Conservation (phyloP, 2,113 vertebrate genomes). For the Bubalus kerabau region DNA sequence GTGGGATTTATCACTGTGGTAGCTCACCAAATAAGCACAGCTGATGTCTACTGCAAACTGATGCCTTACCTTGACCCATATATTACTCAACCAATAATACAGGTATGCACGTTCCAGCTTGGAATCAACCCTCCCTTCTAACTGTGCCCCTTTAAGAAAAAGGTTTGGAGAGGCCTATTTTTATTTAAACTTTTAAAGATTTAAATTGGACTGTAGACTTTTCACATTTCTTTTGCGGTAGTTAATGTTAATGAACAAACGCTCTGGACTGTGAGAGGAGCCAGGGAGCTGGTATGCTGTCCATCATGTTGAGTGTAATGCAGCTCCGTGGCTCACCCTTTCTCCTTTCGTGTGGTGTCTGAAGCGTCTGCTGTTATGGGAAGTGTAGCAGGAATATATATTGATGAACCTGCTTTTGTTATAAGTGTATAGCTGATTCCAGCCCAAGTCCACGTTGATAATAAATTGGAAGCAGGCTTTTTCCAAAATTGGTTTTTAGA, state of each 20-base stretch:
- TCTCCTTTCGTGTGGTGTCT: background rate
- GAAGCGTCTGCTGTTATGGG: background rate
- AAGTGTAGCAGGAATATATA: background rate
- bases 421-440: background rate
- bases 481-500: background rate
- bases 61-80: conserved; percentile 96
- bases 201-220: background rate
- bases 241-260: background rate
- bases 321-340: background rate
- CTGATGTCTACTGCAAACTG: conserved; percentile 97
- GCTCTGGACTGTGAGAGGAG: background rate
- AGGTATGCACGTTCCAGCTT: conserved; percentile 79
- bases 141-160: background rate
- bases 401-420: background rate
- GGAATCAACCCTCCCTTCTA: background rate
- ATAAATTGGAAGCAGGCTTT: background rate
- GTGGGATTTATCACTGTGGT: conserved; percentile 98
- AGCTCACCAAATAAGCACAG: conserved; percentile 95
- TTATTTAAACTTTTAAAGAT: background rate
- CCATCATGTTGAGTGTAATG: background rate
- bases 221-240: background rate
- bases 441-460: background rate
- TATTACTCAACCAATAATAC: conserved; percentile 96
- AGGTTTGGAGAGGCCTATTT: background rate
- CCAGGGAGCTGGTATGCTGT: background rate